Base-by-base conservation (phyloP, 2,113 vertebrate genomes). In the Aldabrachelys gigantea region DNA sequence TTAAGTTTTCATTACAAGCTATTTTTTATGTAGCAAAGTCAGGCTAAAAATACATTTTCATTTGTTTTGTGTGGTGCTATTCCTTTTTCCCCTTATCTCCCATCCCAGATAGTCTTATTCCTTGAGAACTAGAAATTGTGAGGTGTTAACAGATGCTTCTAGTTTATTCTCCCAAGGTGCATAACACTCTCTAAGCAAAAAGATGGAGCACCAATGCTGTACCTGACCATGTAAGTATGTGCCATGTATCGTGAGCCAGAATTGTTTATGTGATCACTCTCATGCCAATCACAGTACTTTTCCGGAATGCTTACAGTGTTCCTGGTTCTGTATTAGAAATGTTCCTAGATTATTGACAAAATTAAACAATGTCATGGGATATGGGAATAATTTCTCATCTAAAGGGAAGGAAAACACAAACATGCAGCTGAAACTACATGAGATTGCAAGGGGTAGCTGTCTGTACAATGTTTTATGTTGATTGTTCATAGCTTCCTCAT, bases 401-500 rank as follows among this genome's bases (percentile, higher is more conserved):
- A 76, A 86, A 88, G 41, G 47, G 29, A 56, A 57, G 88, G n/a
- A 76, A 50, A 35, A 65, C 62, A 5, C 56, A 12, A 84, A 91
- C 41, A 5, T 88, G 50, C 0, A 0, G 80, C 47, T 79, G 44
- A 44, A 49, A 89, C 93, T 90, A 85, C 69, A 5, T 38, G 78
- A 85, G 44, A 3, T 38, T 50, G 44, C 12, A 44, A 69, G 87
- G 92, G 0, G 1, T 62, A 80, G 50, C 65, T 90, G 24, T 75
- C 85, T 57, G 65, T 19, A 4, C 47, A 59, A 72, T 47, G 75
- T 79, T 86, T 81, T 86, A 75, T 47, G 53, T 76, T 69, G 62
- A 79, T 22, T 62, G 69, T 49, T 76, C 53, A 59, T 54, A 41
- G 57, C 85, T 93, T 93, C 75, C 80, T 94, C 57, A 96, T 97